Evolutionary conservation across 2,113 vertebrate genomes (phyloP).

Genomic region (Rousettus leschenaultii): DNA sequence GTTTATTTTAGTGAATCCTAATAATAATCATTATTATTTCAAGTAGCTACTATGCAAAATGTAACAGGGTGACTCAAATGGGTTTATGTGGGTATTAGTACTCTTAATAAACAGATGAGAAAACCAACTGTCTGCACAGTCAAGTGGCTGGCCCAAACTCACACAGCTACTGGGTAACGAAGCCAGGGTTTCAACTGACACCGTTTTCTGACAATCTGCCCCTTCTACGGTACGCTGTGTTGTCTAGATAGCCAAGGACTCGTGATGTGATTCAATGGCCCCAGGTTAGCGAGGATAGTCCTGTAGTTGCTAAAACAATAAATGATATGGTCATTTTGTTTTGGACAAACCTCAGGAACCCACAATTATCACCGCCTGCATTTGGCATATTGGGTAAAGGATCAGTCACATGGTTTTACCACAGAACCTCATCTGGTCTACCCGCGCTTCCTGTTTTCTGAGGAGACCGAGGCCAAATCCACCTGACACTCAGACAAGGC

Average conservation of each 20-base stretch:
- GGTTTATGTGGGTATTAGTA: background rate
- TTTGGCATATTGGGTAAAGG: background rate
- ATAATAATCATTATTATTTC: too few relatives aligned
- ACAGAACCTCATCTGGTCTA: background rate
- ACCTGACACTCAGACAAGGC: background rate
- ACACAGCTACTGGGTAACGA: background rate
- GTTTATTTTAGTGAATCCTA: background rate
- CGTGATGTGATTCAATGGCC: background rate
- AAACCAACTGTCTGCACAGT: background rate
- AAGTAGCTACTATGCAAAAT: too few relatives aligned
- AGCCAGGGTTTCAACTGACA: background rate
- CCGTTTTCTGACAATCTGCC: background rate
- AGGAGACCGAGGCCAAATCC: background rate
- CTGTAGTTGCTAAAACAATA: background rate
- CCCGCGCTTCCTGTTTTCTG: background rate
- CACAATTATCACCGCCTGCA: background rate
- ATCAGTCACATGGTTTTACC: background rate
- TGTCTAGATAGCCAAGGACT: background rate
- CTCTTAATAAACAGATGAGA: background rate
- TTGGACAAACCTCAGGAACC: background rate
- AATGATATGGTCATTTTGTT: background rate
- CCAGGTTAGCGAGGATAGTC: background rate
- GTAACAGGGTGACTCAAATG: too few relatives aligned
- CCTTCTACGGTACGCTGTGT: background rate
- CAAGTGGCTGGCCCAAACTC: background rate